These are phyloP conservation scores for Melanophora roralis DNA, from an alignment of 2,888 invertebrate species.

Conservation along the genomic window DNA sequence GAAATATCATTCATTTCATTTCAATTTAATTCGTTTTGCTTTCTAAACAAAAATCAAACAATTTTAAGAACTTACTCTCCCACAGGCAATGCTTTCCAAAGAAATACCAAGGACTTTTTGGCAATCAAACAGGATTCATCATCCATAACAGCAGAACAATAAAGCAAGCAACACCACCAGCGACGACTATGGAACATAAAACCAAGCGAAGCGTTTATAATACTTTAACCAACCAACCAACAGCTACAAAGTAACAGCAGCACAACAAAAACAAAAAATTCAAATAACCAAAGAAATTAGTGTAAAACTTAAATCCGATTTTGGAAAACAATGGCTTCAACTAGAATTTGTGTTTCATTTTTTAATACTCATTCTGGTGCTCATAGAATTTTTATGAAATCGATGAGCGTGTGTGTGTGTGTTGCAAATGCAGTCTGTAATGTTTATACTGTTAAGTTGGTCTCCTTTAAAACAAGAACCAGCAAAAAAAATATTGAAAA, in stretches of 20 bases:
- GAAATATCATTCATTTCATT: conserved; percentile 46
- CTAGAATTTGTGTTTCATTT: conserved; percentile 11
- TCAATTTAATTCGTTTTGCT: conserved; percentile 45
- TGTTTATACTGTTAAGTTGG: conserved; percentile 21
- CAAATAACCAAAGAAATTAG: conserved; percentile 74
- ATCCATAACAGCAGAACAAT: conserved; percentile 3
- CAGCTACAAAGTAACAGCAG: conserved; percentile 4
- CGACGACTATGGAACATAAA: conserved; percentile 64
- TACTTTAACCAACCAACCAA: conserved; percentile 68
- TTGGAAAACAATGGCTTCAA: conserved; percentile 69
- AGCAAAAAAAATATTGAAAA: conserved; percentile 36
- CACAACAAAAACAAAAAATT: conserved; percentile 1
- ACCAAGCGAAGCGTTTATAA: conserved; percentile 74
- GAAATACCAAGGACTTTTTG: conserved; percentile 5
- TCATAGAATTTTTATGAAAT: conserved; percentile 40
- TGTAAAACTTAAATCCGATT: conserved; percentile 76
- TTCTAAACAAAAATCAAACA: conserved; percentile 5
- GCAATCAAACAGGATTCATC: conserved; percentile 74
- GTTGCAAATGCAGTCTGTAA: conserved; percentile 34
- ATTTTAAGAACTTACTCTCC: conserved; percentile 9
- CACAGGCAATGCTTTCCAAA: background rate
- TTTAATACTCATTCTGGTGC: conserved; percentile 2
- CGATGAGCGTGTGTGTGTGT: background rate
- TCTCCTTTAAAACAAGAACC: conserved; percentile 14
- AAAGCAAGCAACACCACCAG: conserved; percentile 1